Base-by-base conservation (phyloP, 2,797 vertebrate genomes). In the Gallinago nigripennis region DNA sequence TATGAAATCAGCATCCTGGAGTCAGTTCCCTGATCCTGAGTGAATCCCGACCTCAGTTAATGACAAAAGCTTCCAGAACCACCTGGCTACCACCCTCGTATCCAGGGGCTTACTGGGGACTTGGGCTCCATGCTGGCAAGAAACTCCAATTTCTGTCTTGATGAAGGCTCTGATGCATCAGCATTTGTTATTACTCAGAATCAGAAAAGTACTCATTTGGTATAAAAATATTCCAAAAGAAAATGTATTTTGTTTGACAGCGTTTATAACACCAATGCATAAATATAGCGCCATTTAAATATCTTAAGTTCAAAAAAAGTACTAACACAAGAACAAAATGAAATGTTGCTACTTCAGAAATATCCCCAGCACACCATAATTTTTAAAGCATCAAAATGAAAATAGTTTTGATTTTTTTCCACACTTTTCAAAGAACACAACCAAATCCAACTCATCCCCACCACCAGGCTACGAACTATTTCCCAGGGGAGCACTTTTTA, bases 321-420 rank as follows among this genome's bases (percentile, higher is more conserved):
- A 60, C 31, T 8, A 4, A 60, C 6, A 27, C 50, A 72, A 50
- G 17, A 88, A 69, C 8, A 86, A 77, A 88, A 57, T 24, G 5
- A 82, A 75, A 23, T n/a, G 1, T 3, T 60, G 90, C 88, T 70
- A 54, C n/a, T 50, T 65, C 15, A 56, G 53, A 90, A 86, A 66
- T 79, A 77, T 33, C n/a, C 12, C 8, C 21, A 79, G 27, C 4
- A 5, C 21, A 46, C 1, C 20, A 11, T 35, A 31, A 82, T 66
- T 90, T 78, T 37, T 77, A 94, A 89, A 69, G 51, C 21, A 69
- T 45, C 60, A 68, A 78, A 73, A 79, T n/a, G 12, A 71, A 80
- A 94, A 85, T 7, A 81, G 8, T 16, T 71, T 24, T 50, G 11
- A 46, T 16, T 56, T 87, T 48, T 77, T 77, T 54, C 68, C 1